Base-by-base conservation (phyloP, 2,113 vertebrate genomes). In the Sakesphorus luctuosus region DNA sequence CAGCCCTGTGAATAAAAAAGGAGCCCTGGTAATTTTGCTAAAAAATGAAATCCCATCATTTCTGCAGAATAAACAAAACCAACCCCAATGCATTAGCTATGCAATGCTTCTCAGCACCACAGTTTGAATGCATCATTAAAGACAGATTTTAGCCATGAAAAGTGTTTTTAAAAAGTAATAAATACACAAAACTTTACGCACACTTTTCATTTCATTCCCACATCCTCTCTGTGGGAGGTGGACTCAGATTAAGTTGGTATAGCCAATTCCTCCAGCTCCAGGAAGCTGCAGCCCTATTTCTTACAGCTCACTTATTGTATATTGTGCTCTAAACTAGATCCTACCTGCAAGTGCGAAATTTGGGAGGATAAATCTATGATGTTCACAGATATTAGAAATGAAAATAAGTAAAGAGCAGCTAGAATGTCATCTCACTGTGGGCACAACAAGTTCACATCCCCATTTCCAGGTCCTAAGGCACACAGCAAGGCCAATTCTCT, bases 31-130 rank as follows among this genome's bases (percentile, higher is more conserved):
- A 96, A 98, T 97, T 98, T 93, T 83, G 90, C 95, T 96, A 97
- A 98, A 98, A 98, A 96, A 97, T 98, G 97, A 87, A 96, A 98
- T 97, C 71, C 96, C 89, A 31, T 89, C 85, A 93, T 98, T 98
- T 98, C 96, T 98, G 98, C 98, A 97, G 98, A 98, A 98, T 97
- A 98, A 98, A 98, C 98, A 98, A 97, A 97, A 98, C 90, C 95
- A 98, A 97, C 96, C 82, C 80, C 96, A 98, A 97, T 98, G 98
- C 97, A 98, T 98, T 98, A 97, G 96, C 95, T 97, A 96, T 97
- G 98, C 96, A 97, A 29, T 97, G 73, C 77, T 95, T 96, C 96
- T 91, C 92, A 93, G 97, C 97, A 97, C 80, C 71, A 29, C 95
- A 90, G 94, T 89, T 38, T 74, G 94, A 90, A 71, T 96, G 95